Evolutionary conservation across 1,140 invertebrate species (phyloP), one percentile per base, ranked within the genome.

Genomic region (Polypedilum vanderplanki): DNA sequence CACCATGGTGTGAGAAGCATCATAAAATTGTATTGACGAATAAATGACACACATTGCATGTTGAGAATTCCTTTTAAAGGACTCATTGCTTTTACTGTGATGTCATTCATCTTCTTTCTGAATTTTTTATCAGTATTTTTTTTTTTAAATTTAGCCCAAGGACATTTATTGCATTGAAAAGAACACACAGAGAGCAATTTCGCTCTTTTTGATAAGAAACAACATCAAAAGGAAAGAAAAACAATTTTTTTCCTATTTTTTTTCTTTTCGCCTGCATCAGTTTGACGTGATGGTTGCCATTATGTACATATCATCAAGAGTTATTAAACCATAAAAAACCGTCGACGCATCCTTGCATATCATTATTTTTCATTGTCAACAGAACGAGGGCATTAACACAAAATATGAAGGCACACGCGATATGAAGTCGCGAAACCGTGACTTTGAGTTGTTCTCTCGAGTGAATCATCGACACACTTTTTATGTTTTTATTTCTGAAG

Each of bases 11-110:
- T 12, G 41, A 46, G 46, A 57, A 70, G 65, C 17, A 70, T 22
- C 65, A 70, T 70, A 70, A 70, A 70, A 70, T 18, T 70, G n/a
- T 70, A 70, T 70, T 70, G 46, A 12, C n/a, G 46, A n/a, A 57
- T 57, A 12, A 57, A 57, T 57, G 46, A 57, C 46, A 70, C 65
- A 70, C 15, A 70, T 70, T 70, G 18, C 17, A 70, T 22, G 65
- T 18, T 18, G 65, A 70, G 65, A 70, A 18, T 70, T 70, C 65
- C 9, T 7, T 70, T 18, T n/a, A 70, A 70, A 20, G 5, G 7
- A 18, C 20, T 70, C 3, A 20, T n/a, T n/a, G n/a, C 18, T 7
- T 3, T 20, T 8, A 5, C 46, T 57, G 46, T 12, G n/a, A 57
- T 57, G 46, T 57, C 46, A 57, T 70, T 70, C 65, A 22, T 70